phyloP scores from a whole-genome alignment of 2,113 vertebrate species.

The Machaerirhynchus nigripectus region DNA sequence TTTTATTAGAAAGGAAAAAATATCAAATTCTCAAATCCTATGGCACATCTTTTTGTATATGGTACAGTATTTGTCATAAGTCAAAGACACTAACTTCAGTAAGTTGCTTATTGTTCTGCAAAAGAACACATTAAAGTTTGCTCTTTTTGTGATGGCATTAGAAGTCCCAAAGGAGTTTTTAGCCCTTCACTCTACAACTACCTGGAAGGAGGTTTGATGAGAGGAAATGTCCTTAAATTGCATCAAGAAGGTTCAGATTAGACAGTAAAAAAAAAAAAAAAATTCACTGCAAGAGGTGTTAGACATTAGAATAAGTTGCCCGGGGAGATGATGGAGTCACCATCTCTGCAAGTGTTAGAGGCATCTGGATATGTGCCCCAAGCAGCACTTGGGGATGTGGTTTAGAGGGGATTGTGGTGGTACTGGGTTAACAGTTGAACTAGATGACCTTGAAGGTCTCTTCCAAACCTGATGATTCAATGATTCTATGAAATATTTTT shows the following conservation, averaged over 20 bases:
- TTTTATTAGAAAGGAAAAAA: neutral
- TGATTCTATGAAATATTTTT: neutral
- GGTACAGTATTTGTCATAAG: neutral
- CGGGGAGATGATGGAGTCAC: too few relatives aligned
- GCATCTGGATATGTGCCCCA: neutral
- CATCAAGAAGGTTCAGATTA: neutral
- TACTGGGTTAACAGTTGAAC: neutral
- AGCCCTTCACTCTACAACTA: neutral
- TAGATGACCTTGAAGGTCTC: neutral
- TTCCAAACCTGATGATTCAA: neutral
- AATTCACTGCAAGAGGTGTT: neutral
- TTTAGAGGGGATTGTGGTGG: neutral
- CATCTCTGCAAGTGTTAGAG: neutral
- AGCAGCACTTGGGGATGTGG: neutral
- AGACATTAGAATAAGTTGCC: neutral
- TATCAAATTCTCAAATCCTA: neutral
- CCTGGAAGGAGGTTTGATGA: neutral
- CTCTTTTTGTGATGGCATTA: neutral
- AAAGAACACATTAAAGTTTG: neutral
- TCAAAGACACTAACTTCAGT: neutral
- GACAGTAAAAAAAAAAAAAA: neutral
- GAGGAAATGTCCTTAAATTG: too few relatives aligned
- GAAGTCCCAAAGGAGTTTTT: neutral
- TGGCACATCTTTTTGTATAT: neutral
- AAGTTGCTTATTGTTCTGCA: neutral